These are phyloP conservation scores for Chrysolina oricalcia DNA, from an alignment of 2,888 invertebrate genomes.

Conservation along the genomic window DNA sequence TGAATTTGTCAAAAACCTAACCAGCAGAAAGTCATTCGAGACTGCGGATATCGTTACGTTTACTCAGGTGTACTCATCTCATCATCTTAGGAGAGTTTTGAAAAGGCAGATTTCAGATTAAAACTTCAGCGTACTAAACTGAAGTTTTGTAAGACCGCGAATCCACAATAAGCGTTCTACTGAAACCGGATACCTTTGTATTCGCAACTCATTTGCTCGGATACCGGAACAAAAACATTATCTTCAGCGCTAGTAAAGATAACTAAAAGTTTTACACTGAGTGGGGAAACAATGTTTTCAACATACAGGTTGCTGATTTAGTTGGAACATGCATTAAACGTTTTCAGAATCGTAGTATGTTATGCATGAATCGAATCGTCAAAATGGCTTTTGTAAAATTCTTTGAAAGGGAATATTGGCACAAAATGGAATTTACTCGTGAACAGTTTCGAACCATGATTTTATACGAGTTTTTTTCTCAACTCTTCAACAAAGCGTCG, in stretches of 20 bases:
- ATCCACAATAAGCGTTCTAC: neutral
- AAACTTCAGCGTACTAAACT: neutral
- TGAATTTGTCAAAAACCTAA: neutral
- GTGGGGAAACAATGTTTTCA: too few relatives aligned
- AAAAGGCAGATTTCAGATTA: neutral
- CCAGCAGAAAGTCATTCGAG: neutral
- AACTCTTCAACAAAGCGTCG: too few relatives aligned
- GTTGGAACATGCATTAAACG: too few relatives aligned
- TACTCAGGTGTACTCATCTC: neutral
- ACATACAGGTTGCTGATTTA: too few relatives aligned
- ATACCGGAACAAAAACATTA: neutral
- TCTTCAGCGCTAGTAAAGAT: neutral
- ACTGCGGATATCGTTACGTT: neutral
- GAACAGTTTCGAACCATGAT: too few relatives aligned
- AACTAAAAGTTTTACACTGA: neutral
- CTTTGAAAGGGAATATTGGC: too few relatives aligned
- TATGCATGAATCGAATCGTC: too few relatives aligned
- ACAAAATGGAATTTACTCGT: too few relatives aligned
- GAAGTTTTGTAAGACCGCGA: neutral
- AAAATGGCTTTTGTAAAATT: too few relatives aligned
- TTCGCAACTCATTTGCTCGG: neutral
- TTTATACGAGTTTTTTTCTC: too few relatives aligned
- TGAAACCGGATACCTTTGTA: neutral
- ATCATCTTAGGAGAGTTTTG: neutral
- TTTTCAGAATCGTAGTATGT: too few relatives aligned